These are phyloP conservation scores for Nemoura dubitans DNA, from an alignment of 2,888 invertebrate genomes.

Conservation along the genomic window DNA sequence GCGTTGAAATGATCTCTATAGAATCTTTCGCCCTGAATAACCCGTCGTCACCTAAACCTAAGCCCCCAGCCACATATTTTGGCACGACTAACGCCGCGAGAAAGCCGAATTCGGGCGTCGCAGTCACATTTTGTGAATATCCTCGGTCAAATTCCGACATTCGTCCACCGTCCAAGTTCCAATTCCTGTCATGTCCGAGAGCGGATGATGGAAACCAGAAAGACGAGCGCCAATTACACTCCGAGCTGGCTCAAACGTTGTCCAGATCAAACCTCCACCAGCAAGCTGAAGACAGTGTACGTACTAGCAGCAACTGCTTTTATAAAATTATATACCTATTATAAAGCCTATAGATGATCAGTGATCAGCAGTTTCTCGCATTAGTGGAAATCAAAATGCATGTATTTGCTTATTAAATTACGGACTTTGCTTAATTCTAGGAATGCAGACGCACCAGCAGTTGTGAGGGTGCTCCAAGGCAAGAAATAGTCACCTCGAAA, in stretches of 20 bases:
- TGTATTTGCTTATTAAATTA: constrained; percentile 21
- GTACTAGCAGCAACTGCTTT: no score
- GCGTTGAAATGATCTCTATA: constrained; percentile 78
- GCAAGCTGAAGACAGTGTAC: constrained; percentile 45
- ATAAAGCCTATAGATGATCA: neutral
- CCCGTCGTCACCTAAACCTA: constrained; percentile 68
- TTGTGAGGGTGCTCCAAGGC: neutral
- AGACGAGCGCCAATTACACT: constrained; percentile 64
- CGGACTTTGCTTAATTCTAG: constrained; percentile 28
- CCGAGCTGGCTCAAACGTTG: constrained; percentile 77
- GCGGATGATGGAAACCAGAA: constrained; percentile 19
- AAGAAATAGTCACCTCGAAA: neutral
- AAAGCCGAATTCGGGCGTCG: constrained; percentile 49
- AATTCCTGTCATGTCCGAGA: constrained; percentile 41
- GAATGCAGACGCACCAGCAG: neutral
- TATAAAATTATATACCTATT: no score
- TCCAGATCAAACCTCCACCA: constrained; percentile 76
- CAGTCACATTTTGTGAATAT: constrained; percentile 56
- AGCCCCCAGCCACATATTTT: constrained; percentile 76
- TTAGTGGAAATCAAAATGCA: neutral
- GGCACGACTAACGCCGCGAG: neutral
- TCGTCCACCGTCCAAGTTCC: constrained; percentile 46
- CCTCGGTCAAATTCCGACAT: constrained; percentile 48
- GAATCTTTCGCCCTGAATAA: constrained; percentile 78
- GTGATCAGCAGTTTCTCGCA: neutral